Evolutionary conservation across 2,888 invertebrate species (phyloP), one percentile per base, ranked within the genome.

Genomic region (Dicranocentrus wangi): DNA sequence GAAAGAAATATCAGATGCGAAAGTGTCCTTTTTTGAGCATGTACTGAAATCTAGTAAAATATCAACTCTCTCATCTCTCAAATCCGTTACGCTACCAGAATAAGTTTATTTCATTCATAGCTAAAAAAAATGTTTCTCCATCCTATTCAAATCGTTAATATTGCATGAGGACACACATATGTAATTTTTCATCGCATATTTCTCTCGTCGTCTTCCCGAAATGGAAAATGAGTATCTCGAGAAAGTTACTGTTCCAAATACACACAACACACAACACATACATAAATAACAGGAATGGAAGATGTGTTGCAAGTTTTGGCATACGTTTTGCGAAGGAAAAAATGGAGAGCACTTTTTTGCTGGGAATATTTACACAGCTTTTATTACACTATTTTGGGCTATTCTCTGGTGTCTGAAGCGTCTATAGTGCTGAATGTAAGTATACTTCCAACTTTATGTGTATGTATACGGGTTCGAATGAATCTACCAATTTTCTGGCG

Each of bases 101-200:
- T 32, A 32, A 32, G 5, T 32, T 32, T 32, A 32, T 32, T 32
- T 32, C 10, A 32, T 32, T 32, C 32, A 32, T 32, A 32, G 32
- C 32, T 32, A n/a, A 32, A 32, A n/a, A n/a, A 32, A 51, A 2
- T 51, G 51, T 51, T 70, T 68, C 47, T 32, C 61, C 69, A 60
- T 72, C 42, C 61, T 68, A 66, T 55, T 76, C 66, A 58, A 72
- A 72, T 72, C 72, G 58, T 58, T 58, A 58, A 58, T 58, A 58
- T 27, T 58, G 58, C 58, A 58, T 27, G 27, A 58, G 58, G 58
- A 58, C 58, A 58, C 51, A 32, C 51, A 51, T 51, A 58, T 58
- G 58, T 58, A 58, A 58, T 58, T 58, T 58, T 58, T 58, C 58
- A 58, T 27, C 58, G 58, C 58, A 58, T 23, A 58, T 21, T 53